These are phyloP conservation scores for Enteromius afrohamiltoni DNA, from an alignment of 2,797 vertebrate genomes.

Conservation along the genomic window DNA sequence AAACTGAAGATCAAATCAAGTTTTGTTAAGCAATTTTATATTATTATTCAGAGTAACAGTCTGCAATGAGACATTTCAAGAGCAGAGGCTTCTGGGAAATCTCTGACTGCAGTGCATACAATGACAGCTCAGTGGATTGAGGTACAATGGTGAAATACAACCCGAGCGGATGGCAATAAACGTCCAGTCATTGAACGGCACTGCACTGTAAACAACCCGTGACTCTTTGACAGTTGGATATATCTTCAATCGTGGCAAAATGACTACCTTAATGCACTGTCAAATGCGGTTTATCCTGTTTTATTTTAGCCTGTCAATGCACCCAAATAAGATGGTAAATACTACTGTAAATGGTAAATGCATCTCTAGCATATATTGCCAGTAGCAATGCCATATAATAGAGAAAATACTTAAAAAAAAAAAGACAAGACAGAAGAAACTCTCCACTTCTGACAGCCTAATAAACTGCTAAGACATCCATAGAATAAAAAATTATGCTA, in stretches of 20 bases:
- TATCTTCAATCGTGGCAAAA: conserved; percentile 74
- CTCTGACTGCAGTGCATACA: conserved; percentile 55
- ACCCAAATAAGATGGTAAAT: conserved; percentile 68
- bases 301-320: conserved; percentile 72
- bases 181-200: conserved; percentile 70
- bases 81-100: conserved; percentile 49
- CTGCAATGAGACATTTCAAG: conserved; percentile 47
- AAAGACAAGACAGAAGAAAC: conserved; percentile 25
- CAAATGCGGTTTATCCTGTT: conserved; percentile 72
- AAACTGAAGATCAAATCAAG: conserved; percentile 45
- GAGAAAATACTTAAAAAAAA: neutral
- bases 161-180: conserved; percentile 76
- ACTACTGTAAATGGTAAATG: too few species aligned
- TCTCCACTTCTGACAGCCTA: neutral
- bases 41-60: conserved; percentile 17
- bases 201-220: conserved; percentile 75
- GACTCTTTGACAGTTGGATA: conserved; percentile 71
- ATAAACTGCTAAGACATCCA: conserved; percentile 10
- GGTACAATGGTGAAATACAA: conserved; percentile 76
- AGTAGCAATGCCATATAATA: conserved; percentile 8
- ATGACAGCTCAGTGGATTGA: conserved; percentile 68
- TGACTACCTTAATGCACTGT: conserved; percentile 76
- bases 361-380: conserved; percentile 53
- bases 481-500: neutral
- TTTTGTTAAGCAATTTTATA: conserved; percentile 41